Evolutionary conservation across 2,888 invertebrate genomes (phyloP).

Genomic region (Poecilus cupreus): DNA sequence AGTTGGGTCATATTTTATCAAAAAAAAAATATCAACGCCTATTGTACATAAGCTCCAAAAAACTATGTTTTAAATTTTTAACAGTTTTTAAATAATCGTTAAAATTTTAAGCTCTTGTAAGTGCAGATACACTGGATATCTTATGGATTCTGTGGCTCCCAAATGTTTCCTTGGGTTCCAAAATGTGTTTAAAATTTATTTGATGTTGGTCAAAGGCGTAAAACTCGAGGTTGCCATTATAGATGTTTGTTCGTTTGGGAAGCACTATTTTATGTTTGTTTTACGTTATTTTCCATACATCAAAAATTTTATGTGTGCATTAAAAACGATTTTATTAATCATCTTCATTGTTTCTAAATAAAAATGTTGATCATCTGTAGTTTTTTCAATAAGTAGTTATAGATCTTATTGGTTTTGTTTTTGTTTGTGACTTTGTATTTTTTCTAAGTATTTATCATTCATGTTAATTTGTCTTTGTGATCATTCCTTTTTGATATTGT

Average conservation of each 20-base stretch:
- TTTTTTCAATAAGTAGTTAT: conserved; percentile 20
- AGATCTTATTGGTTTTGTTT: neutral
- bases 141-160: conserved; percentile 11
- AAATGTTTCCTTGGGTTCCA: neutral
- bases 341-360: conserved; percentile 37
- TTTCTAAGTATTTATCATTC: neutral
- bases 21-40: conserved; percentile 9
- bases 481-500: conserved; percentile 38
- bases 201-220: conserved; percentile 2
- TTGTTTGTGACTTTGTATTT: neutral
- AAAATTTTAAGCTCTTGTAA: conserved; percentile 12
- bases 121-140: conserved; percentile 15
- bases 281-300: conserved; percentile 11
- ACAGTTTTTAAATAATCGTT: conserved; percentile 20
- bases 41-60: conserved; percentile 42
- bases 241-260: conserved; percentile 21
- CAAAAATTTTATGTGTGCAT: conserved; percentile 1
- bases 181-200: conserved; percentile 24
- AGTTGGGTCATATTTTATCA: neutral
- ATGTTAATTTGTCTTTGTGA: conserved; percentile 9
- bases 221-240: conserved; percentile 39
- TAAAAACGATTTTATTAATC: conserved; percentile 21
- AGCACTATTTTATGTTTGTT: conserved; percentile 27
- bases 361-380: conserved; percentile 1
- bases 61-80: conserved; percentile 34